Evolutionary conservation across 2,888 invertebrate species (phyloP), one percentile per base, ranked within the genome.

Genomic region (Drosophila paracracens): DNA sequence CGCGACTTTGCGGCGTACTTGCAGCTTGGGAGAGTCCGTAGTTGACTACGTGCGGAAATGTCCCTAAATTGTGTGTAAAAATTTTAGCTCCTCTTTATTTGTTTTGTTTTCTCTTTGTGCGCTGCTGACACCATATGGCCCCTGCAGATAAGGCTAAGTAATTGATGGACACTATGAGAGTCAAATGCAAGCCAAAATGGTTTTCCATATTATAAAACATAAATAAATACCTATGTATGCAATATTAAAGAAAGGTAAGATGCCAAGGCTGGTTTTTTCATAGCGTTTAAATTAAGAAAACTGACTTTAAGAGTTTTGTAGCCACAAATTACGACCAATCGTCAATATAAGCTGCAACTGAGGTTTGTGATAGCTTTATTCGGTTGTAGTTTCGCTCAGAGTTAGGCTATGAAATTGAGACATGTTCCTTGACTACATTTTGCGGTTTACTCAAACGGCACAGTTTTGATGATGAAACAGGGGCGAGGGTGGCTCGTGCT

Each of bases 51-150:
- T 89, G 89, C 89, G 88, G 89, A 85, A 89, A 89, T 89, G 88
- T 88, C 77, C 81, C 88, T 85, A 89, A 87, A 89, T 87, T 88
- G 88, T 89, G 88, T 82, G 86, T 88, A 88, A 88, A 88, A 85
- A 79, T 88, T 73, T 79, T 81, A 62, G 77, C 72, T 72, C 64
- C 74, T 63, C 70, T 64, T 70, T 79, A 71, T 82, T 81, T 75
- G 75, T 77, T 76, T 75, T 61, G 11, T 52, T 58, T 53, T 72
- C 54, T 11, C 46, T 56, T 53, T 56, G 53, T 33, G 40, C 60
- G 61, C 57, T 40, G 53, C 61, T 67, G 85, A 78, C 88, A 88
- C 88, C 89, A 87, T 88, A 89, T 88, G 86, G 89, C 88, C 68
- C 59, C 75, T 50, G 71, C 75, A 81, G 88, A 89, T 89, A 88